These are phyloP conservation scores for Rhinogobius similis DNA, from an alignment of 2,113 vertebrate species.

Conservation along the genomic window DNA sequence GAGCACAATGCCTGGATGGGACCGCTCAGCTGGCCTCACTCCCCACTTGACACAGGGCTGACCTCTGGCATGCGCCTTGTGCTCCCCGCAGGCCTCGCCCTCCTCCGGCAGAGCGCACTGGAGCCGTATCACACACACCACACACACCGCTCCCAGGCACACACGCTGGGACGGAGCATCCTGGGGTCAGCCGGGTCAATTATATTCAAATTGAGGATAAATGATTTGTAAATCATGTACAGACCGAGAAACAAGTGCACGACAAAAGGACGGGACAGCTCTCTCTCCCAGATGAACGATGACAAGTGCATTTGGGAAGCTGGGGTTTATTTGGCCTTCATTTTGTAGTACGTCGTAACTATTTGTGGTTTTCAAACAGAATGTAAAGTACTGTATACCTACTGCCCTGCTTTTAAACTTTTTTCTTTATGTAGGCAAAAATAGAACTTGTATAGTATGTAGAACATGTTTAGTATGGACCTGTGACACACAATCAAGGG, in stretches of 20 bases:
- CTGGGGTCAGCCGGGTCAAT: slow-evolving; percentile 76
- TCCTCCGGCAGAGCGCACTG: slow-evolving; percentile 48
- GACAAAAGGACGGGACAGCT: background rate
- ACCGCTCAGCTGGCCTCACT: slow-evolving; percentile 78
- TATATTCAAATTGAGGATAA: slow-evolving; percentile 78
- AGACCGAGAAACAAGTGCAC: slow-evolving; percentile 52
- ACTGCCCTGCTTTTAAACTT: too few relatives aligned
- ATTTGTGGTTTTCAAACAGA: background rate
- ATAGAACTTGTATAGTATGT: background rate
- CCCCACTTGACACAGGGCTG: slow-evolving; percentile 78
- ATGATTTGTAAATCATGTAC: slow-evolving; percentile 76
- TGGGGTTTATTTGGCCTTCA: background rate
- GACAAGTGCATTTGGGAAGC: background rate
- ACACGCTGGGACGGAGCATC: slow-evolving; percentile 63
- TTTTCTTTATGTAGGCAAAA: background rate
- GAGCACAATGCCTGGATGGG: slow-evolving; percentile 65
- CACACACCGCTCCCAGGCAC: slow-evolving; percentile 40
- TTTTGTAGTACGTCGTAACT: too few relatives aligned
- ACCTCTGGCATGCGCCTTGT: slow-evolving; percentile 68
- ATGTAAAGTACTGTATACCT: background rate
- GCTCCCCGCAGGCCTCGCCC: slow-evolving; percentile 64
- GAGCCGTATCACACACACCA: slow-evolving; percentile 52
- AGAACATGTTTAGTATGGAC: background rate
- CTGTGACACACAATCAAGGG: background rate
- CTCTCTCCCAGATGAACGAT: slow-evolving; percentile 6